These are phyloP conservation scores for Nasonia longicornis DNA, from an alignment of 1,140 invertebrate species.

Conservation along the genomic window DNA sequence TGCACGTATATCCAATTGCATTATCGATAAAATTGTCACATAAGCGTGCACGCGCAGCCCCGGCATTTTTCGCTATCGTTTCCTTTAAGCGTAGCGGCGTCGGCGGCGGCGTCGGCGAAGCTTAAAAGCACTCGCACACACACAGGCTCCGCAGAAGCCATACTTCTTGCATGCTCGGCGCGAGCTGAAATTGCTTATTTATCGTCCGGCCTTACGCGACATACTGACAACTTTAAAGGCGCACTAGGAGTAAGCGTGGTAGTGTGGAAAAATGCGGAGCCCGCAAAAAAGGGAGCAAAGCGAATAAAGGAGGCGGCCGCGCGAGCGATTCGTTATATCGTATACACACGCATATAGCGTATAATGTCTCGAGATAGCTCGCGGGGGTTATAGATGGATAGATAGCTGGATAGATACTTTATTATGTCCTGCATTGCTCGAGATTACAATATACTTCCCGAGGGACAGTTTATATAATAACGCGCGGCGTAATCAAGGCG, in stretches of 20 bases:
- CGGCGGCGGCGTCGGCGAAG: background rate
- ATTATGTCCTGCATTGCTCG: conserved; percentile 21
- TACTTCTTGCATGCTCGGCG: conserved; percentile 41
- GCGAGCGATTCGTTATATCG: conserved; percentile 31
- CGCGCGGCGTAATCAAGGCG: conserved; percentile 5
- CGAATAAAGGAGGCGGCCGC: background rate
- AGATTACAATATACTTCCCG: conserved; percentile 27
- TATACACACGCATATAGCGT: background rate
- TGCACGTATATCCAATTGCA: conserved; percentile 5
- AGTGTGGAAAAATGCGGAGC: background rate
- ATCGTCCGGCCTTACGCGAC: conserved; percentile 9
- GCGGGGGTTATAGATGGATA: conserved; percentile 18
- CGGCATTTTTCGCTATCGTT: conserved; percentile 13
- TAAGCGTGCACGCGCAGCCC: background rate
- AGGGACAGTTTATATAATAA: conserved; percentile 38
- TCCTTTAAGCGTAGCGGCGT: background rate
- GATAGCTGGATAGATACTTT: conserved; percentile 31
- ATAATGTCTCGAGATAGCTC: conserved; percentile 26
- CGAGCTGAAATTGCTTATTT: conserved; percentile 46
- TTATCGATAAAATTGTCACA: conserved; percentile 26
- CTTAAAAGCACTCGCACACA: conserved; percentile 1
- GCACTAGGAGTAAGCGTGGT: background rate
- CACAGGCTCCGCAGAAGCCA: background rate
- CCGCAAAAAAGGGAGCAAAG: conserved; percentile 2
- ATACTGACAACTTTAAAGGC: conserved; percentile 19